Percentiles rank a stretch among this genome's conserved stretches.
phyloP scores from a whole-genome alignment of 2,113 vertebrate genomes.

The Orcinus orca region DNA sequence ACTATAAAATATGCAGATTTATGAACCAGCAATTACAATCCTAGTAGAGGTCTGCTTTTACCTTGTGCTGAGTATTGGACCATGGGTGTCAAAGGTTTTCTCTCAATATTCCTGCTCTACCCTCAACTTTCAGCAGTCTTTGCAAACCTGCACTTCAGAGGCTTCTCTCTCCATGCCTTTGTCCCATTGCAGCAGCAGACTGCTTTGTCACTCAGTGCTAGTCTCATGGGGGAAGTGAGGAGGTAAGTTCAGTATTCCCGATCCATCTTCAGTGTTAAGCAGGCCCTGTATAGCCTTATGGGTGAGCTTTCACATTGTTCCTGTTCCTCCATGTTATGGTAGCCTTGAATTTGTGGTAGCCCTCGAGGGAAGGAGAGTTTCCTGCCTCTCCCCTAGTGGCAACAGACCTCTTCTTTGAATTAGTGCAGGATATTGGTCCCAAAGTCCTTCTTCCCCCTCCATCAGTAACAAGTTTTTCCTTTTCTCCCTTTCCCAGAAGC shows the following conservation, averaged over 20 bases:
- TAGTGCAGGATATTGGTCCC: neutral
- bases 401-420: neutral
- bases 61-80: neutral
- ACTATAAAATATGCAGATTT: neutral
- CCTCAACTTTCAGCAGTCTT: neutral
- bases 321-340: neutral
- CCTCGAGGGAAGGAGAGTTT: neutral
- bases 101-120: too few species aligned
- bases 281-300: too few species aligned
- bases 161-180: accelerated
- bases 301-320: neutral
- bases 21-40: neutral
- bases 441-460: neutral
- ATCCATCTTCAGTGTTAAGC: neutral
- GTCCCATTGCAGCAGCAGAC: neutral
- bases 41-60: neutral
- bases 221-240: neutral
- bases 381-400: neutral
- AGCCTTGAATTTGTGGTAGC: too few species aligned
- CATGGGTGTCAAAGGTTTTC: neutral
- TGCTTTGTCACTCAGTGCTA: neutral
- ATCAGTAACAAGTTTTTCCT: neutral
- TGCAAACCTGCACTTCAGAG: neutral
- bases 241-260: too few species aligned
- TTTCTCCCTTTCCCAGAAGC: neutral